Percentiles rank a stretch among this genome's conserved stretches.
phyloP scores from a whole-genome alignment of 2,888 invertebrate genomes.

The Pyralis farinalis region DNA sequence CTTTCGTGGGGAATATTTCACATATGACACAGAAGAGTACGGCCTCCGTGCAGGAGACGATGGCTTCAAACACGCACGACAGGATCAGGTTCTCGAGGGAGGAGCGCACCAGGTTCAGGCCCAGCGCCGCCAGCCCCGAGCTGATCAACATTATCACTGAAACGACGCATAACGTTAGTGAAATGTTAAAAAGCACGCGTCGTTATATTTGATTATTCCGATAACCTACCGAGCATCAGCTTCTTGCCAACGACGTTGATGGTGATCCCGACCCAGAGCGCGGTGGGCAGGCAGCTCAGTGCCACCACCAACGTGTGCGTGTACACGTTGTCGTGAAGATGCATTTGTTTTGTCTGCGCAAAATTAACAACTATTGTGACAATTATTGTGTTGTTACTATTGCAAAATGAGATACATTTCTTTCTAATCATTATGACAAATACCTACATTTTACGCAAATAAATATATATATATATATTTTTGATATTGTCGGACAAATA shows the following conservation, averaged over 20 bases:
- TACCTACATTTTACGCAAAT: no score
- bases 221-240: conserved; percentile 71
- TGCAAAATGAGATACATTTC: no score
- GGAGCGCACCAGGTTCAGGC: conserved; percentile 77
- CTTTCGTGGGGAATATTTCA: conserved; percentile 81
- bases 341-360: conserved; percentile 36
- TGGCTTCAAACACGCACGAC: conserved; percentile 81
- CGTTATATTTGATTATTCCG: neutral
- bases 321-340: conserved; percentile 72
- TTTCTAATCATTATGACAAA: neutral
- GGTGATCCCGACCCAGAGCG: conserved; percentile 77
- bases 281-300: conserved; percentile 79
- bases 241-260: conserved; percentile 82
- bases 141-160: conserved; percentile 79
- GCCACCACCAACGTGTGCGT: conserved; percentile 80
- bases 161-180: conserved; percentile 22
- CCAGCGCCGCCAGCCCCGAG: conserved; percentile 77
- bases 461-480: no score
- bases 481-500: no score
- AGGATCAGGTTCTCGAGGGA: conserved; percentile 75
- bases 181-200: neutral
- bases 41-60: conserved; percentile 82
- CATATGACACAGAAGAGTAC: conserved; percentile 82
- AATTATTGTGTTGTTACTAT: no score
- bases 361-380: no score